Percentiles rank a stretch among this genome's conserved stretches.
Evolutionary conservation across 2,888 invertebrate genomes (phyloP).

Genomic region (Anoncus sp.): DNA sequence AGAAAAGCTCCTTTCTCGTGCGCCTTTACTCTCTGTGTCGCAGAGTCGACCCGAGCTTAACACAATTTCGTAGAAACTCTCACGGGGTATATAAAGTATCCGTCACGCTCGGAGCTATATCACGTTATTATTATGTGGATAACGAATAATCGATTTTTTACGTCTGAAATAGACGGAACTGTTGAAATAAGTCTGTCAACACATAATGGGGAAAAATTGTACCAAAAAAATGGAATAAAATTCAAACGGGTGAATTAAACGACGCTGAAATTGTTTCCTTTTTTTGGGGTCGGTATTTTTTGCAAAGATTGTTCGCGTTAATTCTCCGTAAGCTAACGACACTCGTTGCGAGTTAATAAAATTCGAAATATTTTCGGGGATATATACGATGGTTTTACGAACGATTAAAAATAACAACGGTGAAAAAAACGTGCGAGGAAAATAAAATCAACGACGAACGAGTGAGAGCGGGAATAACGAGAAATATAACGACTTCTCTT

Average conservation of each 20-base stretch:
- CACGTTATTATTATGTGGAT: too few relatives aligned
- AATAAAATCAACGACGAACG: constrained; percentile 51
- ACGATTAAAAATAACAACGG: constrained; percentile 62
- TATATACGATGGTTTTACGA: constrained; percentile 44
- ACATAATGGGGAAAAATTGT: too few relatives aligned
- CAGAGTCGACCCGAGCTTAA: constrained; percentile 9
- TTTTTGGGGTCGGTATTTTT: too few relatives aligned
- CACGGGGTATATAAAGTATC: constrained; percentile 43
- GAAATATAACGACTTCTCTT: constrained; percentile 56
- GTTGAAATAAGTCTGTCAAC: too few relatives aligned
- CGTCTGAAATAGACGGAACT: too few relatives aligned
- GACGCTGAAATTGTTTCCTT: not conserved
- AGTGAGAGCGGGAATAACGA: constrained; percentile 55
- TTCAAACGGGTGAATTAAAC: constrained; percentile 18
- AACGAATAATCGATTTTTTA: too few relatives aligned
- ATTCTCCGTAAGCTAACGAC: constrained; percentile 40
- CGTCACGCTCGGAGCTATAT: constrained; percentile 36
- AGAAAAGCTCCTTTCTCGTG: constrained; percentile 1
- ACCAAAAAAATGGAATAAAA: too few relatives aligned
- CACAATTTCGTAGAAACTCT: constrained; percentile 39
- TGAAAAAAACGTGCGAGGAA: constrained; percentile 54
- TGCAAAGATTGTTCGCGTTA: too few relatives aligned
- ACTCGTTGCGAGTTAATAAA: constrained; percentile 44
- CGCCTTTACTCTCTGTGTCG: constrained; percentile 2
- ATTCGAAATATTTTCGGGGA: constrained; percentile 32